A percentile compares a stretch with the other conserved stretches of the same genome.
Conservation (phyloP, 2,888 invertebrate species). For the Mycalesis mineus region DNA sequence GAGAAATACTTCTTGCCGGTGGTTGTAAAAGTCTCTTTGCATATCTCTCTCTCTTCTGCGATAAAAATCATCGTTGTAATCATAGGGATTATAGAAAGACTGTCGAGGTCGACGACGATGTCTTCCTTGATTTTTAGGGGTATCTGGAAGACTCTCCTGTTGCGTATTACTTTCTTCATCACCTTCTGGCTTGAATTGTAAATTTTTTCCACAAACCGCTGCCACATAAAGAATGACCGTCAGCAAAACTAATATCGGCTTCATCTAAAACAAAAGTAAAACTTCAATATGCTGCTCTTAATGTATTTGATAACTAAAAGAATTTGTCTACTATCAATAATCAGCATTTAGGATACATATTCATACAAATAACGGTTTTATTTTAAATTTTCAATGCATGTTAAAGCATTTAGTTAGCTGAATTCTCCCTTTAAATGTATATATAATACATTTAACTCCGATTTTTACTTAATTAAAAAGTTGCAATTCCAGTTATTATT, state of each 20-base stretch:
- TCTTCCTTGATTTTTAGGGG: slow-evolving; percentile 34
- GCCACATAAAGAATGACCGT: slow-evolving; percentile 42
- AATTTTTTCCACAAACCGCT: slow-evolving; percentile 37
- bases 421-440: no score
- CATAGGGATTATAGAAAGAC: slow-evolving; percentile 46
- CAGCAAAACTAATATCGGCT: slow-evolving; percentile 40
- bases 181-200: slow-evolving; percentile 33
- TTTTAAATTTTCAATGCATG: no score
- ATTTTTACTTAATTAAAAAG: no score
- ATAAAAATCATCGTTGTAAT: slow-evolving; percentile 45
- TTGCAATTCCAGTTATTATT: no score
- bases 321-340: no score
- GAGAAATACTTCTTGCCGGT: slow-evolving; percentile 45
- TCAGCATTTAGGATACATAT: no score
- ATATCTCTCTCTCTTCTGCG: background rate
- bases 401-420: no score
- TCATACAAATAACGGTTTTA: no score
- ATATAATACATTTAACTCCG: no score
- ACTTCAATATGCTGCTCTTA: background rate
- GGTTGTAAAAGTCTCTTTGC: slow-evolving; percentile 42
- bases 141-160: slow-evolving; percentile 33
- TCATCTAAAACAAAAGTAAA: slow-evolving; percentile 53
- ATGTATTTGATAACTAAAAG: no score
- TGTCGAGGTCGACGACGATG: slow-evolving; percentile 52
- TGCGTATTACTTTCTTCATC: slow-evolving; percentile 29